Evolutionary conservation across 2,113 vertebrate species (phyloP).

Genomic region (Bubo scandiacus): DNA sequence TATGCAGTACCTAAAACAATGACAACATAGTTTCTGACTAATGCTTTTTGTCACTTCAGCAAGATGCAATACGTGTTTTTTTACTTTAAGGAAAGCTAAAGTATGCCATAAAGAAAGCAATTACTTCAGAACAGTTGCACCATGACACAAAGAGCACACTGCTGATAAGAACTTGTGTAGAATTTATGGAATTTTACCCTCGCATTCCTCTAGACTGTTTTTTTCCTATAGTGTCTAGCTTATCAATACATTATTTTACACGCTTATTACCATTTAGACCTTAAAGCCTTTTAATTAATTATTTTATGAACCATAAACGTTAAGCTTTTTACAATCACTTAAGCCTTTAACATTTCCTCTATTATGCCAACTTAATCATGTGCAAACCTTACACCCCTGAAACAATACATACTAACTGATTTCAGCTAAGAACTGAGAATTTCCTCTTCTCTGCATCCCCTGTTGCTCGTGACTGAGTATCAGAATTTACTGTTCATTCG

Average conservation of each 20-base stretch:
- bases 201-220: neutral
- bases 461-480: neutral
- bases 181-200: neutral
- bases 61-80: neutral
- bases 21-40: neutral
- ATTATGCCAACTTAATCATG: neutral
- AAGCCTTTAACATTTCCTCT: neutral
- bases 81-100: neutral
- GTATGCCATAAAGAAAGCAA: neutral
- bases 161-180: neutral
- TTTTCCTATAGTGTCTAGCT: neutral
- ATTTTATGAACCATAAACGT: neutral
- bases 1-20: neutral
- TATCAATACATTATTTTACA: neutral
- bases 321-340: neutral
- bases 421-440: neutral
- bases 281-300: neutral
- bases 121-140: neutral
- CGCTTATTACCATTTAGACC: neutral
- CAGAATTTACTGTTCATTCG: neutral
- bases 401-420: neutral
- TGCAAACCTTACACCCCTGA: neutral
- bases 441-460: neutral
- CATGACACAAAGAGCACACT: rapidly evolving
- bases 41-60: neutral